A percentile compares a stretch with the other conserved stretches of the same genome.
These are phyloP conservation scores for Drosophila longiperda DNA, from an alignment of 2,888 invertebrate genomes.

Conservation along the genomic window DNA sequence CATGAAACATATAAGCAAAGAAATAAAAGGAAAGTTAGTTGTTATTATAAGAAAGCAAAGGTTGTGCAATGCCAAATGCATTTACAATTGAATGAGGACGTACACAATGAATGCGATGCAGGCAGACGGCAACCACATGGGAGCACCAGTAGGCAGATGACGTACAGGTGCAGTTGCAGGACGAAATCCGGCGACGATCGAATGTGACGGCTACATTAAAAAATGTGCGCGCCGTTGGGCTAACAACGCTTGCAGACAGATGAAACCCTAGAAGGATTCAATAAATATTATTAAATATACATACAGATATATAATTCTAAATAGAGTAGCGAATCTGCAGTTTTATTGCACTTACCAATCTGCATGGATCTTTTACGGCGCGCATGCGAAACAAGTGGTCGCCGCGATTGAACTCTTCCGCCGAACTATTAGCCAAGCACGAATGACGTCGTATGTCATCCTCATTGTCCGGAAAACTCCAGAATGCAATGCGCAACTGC, in stretches of 20 bases:
- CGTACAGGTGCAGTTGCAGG: slow-evolving; percentile 98
- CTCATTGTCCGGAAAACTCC: slow-evolving; percentile 99
- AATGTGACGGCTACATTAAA: slow-evolving; percentile 98
- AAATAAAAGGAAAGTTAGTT: not conserved
- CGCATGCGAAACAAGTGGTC: slow-evolving; percentile 95
- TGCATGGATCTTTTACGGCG: slow-evolving; percentile 95
- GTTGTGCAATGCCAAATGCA: not conserved
- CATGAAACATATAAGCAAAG: slow-evolving; percentile 5
- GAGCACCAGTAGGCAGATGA: slow-evolving; percentile 99
- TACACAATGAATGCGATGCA: slow-evolving; percentile 98
- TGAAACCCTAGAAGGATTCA: slow-evolving; percentile 91
- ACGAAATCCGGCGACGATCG: slow-evolving; percentile 97
- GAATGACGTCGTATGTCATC: slow-evolving; percentile 99
- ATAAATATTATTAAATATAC: not conserved
- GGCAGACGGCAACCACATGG: slow-evolving; percentile 98
- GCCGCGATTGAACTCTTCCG: slow-evolving; percentile 98
- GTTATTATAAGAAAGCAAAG: slow-evolving; percentile 1
- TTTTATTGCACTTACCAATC: slow-evolving; percentile 88
- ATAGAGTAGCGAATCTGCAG: not conserved
- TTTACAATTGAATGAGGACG: slow-evolving; percentile 75
- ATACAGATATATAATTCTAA: not conserved
- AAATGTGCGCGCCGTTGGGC: slow-evolving; percentile 89
- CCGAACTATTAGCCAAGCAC: slow-evolving; percentile 98
- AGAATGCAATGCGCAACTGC: slow-evolving; percentile 98
- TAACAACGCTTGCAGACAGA: slow-evolving; percentile 95